Evolutionary conservation across 1,140 invertebrate genomes (phyloP), one percentile per base, ranked within the genome.

Genomic region (Oedothorax gibbosus): DNA sequence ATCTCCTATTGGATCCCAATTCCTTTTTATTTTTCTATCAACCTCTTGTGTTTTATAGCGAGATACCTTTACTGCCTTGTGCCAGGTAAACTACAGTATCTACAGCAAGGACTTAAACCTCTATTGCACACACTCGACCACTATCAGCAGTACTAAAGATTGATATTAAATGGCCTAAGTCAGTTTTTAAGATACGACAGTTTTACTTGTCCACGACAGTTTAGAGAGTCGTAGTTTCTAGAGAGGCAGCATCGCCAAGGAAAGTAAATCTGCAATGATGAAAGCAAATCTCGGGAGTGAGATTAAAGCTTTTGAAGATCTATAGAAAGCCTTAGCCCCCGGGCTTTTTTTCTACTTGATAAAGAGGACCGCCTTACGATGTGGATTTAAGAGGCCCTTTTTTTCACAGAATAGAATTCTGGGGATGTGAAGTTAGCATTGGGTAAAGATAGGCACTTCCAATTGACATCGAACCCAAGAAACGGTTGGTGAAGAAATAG

Each of bases 261-360:
- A 76, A 75, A 76, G 81, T 84, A 84, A 84, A 84, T 84, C 81
- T 84, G 49, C 69, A 14, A 75, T 76, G 81, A 84, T 84, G 81
- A 84, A 76, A 84, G 81, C 81, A 76, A 84, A 76, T 76, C 81
- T 84, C 81, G 35, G 62, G 81, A 84, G 81, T 75, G 72, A 76
- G 81, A 84, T 84, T 84, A 84, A 84, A 84, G 81, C 72, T 75
- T 79, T 68, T 84, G 60, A 76, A 84, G 81, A 84, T 84, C 81
- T 84, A 84, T 84, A 84, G 72, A 66, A 75, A 56, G 53, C 68
- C 51, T 81, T 68, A 81, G 49, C 78, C 54, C 78, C 21, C 57
- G 49, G 49, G 15, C 15, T 51, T n/a, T n/a, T 50, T 60, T 68
- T 54, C 62, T 69, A 68, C 80, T 57, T 84, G 81, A 84, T 84